Conservation (phyloP, 2,113 vertebrate species). For the Vimba vimba region DNA sequence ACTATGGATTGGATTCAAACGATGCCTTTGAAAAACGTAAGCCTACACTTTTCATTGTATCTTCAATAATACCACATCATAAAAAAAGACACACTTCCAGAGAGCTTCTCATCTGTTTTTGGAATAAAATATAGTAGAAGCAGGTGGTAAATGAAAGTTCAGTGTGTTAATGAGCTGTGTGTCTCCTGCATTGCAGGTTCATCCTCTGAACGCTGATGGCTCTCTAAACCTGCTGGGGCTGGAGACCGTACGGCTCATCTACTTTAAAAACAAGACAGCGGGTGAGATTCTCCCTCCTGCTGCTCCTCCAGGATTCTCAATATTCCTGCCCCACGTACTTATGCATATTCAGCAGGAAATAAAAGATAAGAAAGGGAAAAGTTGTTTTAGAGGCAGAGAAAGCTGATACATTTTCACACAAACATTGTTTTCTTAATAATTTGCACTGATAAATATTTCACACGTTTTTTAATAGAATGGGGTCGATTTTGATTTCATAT, state of each 20-base stretch:
- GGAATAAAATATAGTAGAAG: neutral
- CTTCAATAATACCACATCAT: neutral
- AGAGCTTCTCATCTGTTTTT: neutral
- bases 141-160: neutral
- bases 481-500: neutral
- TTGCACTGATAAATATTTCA: neutral
- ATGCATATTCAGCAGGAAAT: neutral
- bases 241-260: slow-evolving; percentile 95
- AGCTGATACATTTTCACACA: neutral
- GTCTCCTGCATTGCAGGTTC: slow-evolving; percentile 78
- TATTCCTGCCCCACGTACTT: neutral
- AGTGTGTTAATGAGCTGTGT: slow-evolving; percentile 4
- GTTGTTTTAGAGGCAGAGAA: neutral
- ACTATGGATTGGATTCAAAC: slow-evolving; percentile 99
- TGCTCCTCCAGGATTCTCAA: neutral
- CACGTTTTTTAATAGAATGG: neutral
- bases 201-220: slow-evolving; percentile 93
- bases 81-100: neutral
- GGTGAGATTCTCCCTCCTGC: slow-evolving; percentile 75
- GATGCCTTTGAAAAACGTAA: slow-evolving; percentile 97
- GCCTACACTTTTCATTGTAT: slow-evolving; percentile 15
- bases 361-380: neutral
- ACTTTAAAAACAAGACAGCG: slow-evolving; percentile 99
- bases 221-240: slow-evolving; percentile 94
- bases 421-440: neutral